Evolutionary conservation across 1,140 invertebrate genomes (phyloP).

Genomic region (Rhopalosiphum maidis): DNA sequence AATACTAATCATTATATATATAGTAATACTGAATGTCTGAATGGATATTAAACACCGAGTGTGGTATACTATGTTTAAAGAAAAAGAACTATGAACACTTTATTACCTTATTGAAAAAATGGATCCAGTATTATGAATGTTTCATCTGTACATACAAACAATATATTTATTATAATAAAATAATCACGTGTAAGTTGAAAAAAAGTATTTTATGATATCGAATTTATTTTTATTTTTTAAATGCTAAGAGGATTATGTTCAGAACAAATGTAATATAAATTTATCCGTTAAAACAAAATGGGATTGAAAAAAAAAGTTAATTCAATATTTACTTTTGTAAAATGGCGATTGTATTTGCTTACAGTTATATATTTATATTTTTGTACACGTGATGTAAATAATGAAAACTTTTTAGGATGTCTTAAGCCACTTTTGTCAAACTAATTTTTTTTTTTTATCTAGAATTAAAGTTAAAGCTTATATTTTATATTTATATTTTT

Average conservation of each 20-base stretch:
- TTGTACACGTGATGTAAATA: neutral
- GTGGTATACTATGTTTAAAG: neutral
- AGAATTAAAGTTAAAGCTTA: neutral
- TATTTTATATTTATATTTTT: neutral
- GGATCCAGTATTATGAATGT: neutral
- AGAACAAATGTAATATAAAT: neutral
- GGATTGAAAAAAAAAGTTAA: neutral
- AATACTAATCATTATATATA: constrained; percentile 20
- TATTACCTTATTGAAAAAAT: neutral
- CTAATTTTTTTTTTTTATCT: neutral
- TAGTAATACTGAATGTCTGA: neutral
- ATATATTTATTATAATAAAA: neutral
- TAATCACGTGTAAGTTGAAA: neutral
- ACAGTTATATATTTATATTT: neutral
- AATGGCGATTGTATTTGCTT: neutral
- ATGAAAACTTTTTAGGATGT: neutral
- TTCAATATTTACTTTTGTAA: neutral
- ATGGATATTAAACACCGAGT: neutral
- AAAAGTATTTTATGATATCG: neutral
- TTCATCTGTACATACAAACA: neutral
- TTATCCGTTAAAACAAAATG: neutral
- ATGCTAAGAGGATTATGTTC: neutral
- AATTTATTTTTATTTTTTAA: neutral
- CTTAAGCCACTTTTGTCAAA: neutral
- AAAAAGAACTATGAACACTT: neutral